These are phyloP conservation scores for Sarcophaga peregrina DNA, from an alignment of 1,140 invertebrate species.

Conservation along the genomic window DNA sequence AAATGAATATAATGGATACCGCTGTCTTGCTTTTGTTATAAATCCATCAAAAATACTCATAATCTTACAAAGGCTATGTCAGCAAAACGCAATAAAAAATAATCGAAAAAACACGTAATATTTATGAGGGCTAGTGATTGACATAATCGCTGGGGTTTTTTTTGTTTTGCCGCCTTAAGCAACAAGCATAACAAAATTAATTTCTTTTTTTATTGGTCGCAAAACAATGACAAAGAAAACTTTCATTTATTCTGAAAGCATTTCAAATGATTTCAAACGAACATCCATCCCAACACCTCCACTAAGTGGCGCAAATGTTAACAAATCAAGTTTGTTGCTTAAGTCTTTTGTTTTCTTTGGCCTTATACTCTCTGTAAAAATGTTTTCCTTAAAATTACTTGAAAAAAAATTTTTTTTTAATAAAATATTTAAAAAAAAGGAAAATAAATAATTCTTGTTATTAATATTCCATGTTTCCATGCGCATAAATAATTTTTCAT, in stretches of 20 bases:
- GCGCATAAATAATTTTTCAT: not conserved
- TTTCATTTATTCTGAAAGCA: not conserved
- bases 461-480: not conserved
- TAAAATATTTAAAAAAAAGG: no score
- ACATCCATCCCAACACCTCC: not conserved
- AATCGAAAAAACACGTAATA: not conserved
- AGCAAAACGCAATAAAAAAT: not conserved
- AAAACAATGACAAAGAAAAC: not conserved
- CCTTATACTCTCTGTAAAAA: no score
- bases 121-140: not conserved
- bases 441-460: not conserved
- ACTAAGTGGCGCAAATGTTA: not conserved
- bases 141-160: not conserved
- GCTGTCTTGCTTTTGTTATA: no score
- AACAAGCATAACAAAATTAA: not conserved
- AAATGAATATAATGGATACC: no score
- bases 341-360: constrained; percentile 44
- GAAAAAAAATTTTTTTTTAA: no score
- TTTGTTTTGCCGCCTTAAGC: not conserved
- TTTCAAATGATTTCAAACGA: not conserved
- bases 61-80: not conserved
- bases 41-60: constrained; percentile 17
- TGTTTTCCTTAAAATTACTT: no score
- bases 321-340: constrained; percentile 42
- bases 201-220: no score